Evolutionary conservation across 2,888 invertebrate genomes (phyloP).

Genomic region (Metacarcinus magister): DNA sequence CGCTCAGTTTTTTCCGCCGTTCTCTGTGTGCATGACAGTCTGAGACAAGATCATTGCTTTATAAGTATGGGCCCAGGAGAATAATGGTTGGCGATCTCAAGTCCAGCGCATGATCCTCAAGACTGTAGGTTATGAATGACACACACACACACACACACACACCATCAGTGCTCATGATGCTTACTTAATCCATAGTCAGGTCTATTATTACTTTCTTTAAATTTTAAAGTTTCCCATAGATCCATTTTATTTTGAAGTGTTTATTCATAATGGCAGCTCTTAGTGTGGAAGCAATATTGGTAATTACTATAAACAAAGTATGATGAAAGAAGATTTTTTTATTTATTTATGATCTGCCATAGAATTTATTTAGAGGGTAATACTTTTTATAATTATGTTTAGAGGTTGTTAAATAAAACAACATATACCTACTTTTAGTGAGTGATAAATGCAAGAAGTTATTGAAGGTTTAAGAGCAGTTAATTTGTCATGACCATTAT

Average conservation of each 20-base stretch:
- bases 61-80: too few species aligned
- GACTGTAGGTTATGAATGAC: too few species aligned
- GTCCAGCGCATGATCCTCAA: too few species aligned
- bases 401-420: not conserved
- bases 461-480: not conserved
- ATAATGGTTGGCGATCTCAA: too few species aligned
- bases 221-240: not conserved
- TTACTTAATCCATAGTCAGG: constrained; percentile 29
- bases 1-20: too few species aligned
- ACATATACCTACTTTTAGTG: constrained; percentile 3
- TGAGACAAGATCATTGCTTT: too few species aligned
- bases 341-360: constrained; percentile 6
- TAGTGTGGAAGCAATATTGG: constrained; percentile 46
- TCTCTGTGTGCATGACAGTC: too few species aligned
- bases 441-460: not conserved
- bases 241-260: not conserved
- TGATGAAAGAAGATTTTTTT: not conserved
- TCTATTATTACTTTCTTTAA: not conserved
- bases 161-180: constrained; percentile 26
- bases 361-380: not conserved
- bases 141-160: constrained; percentile 52
- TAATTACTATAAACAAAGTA: not conserved
- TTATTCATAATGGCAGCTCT: not conserved
- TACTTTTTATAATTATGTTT: not conserved
- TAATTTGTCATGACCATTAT: not conserved